Evolutionary conservation across 2,888 invertebrate genomes (phyloP).

Genomic region (Galeruca laticollis): DNA sequence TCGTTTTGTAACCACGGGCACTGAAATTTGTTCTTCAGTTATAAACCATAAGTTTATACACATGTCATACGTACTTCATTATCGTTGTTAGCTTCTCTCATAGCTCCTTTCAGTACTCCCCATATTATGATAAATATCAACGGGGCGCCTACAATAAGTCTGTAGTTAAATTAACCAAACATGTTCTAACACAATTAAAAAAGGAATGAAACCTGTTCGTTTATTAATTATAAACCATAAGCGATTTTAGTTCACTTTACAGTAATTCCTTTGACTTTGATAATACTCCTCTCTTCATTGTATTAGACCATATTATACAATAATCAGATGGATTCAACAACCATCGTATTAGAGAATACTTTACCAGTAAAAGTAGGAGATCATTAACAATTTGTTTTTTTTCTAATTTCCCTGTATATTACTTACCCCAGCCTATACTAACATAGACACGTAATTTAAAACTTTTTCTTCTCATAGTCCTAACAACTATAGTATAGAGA

Average conservation of each 20-base stretch:
- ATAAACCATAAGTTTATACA: background rate
- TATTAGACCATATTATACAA: too few relatives aligned
- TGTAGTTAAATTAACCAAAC: background rate
- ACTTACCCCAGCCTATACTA: conserved; percentile 90
- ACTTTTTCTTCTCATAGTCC: conserved; percentile 87
- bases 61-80: conserved; percentile 12
- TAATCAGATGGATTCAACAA: background rate
- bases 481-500: conserved; percentile 88
- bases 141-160: conserved; percentile 68
- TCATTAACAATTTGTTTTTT: too few relatives aligned
- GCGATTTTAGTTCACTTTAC: too few relatives aligned
- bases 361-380: too few relatives aligned
- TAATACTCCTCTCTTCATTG: too few relatives aligned
- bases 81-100: conserved; percentile 29
- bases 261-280: too few relatives aligned
- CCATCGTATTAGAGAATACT: too few relatives aligned
- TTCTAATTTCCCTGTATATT: background rate
- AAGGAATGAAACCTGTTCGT: too few relatives aligned
- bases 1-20: conserved; percentile 85
- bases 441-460: conserved; percentile 85
- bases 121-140: conserved; percentile 70
- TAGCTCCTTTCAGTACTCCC: conserved; percentile 68
- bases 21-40: conserved; percentile 45
- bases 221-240: too few relatives aligned
- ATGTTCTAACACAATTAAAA: too few relatives aligned